phyloP scores from a whole-genome alignment of 2,888 invertebrate genomes.

The Choristoneura rosaceana region DNA sequence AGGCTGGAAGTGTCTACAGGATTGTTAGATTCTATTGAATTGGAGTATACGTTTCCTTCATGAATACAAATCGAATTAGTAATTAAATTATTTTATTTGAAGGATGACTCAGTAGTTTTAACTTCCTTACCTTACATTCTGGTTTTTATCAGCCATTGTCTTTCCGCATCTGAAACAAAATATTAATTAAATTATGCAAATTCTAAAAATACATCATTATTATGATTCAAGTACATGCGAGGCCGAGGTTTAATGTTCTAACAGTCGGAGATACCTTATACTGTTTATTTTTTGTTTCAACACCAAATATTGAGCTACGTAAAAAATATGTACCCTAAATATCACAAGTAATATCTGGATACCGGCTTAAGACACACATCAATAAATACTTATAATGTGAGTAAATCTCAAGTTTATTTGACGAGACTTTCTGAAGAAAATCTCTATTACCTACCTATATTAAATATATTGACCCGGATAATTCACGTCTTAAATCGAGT shows the following conservation, averaged over 20 bases:
- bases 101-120: background rate
- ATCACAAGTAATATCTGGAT: no score
- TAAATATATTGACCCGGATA: no score
- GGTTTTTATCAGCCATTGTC: constrained; percentile 60
- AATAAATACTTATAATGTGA: background rate
- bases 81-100: background rate
- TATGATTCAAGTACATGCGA: background rate
- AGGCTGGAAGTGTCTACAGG: no score
- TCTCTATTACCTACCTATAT: no score
- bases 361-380: background rate
- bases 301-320: background rate
- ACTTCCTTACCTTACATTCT: constrained; percentile 48
- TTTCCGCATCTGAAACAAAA: constrained; percentile 67
- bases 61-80: background rate
- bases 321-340: no score
- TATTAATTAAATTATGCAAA: background rate
- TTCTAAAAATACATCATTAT: background rate
- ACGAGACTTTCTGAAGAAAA: background rate
- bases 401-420: constrained; percentile 5
- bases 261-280: no score
- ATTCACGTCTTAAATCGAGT: no score
- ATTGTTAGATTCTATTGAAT: no score
- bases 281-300: background rate
- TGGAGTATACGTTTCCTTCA: background rate
- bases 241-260: background rate